Evolutionary conservation across 2,888 invertebrate genomes (phyloP).

Genomic region (Autographa pulchrina): DNA sequence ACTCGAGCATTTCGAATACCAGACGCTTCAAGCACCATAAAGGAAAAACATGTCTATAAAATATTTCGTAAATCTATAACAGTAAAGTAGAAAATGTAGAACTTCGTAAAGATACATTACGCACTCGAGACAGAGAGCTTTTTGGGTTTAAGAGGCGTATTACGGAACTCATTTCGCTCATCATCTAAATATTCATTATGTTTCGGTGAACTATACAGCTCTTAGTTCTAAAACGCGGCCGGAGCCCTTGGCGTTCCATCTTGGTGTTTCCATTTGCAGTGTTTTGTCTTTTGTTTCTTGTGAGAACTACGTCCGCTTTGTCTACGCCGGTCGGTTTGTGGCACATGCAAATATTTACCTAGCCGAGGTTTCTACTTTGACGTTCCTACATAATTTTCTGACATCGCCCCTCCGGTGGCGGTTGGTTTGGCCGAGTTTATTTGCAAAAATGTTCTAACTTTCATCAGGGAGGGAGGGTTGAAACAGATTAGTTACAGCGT

Average conservation of each 20-base stretch:
- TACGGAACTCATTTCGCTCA: conserved; percentile 51
- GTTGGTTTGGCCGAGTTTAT: conserved; percentile 33
- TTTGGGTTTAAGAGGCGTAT: conserved; percentile 51
- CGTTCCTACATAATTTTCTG: conserved; percentile 75
- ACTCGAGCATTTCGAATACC: conserved; percentile 36
- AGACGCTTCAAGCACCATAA: conserved; percentile 47
- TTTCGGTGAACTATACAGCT: conserved; percentile 44
- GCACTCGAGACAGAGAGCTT: conserved; percentile 56
- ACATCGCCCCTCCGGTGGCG: conserved; percentile 60
- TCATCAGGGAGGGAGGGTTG: conserved; percentile 12
- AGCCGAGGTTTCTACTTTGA: conserved; percentile 75
- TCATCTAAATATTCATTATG: conserved; percentile 63
- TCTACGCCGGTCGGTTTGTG: conserved; percentile 75
- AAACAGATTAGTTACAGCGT: conserved; percentile 25
- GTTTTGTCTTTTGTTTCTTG: conserved; percentile 82
- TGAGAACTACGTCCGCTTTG: conserved; percentile 76
- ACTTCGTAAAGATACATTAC: conserved; percentile 52
- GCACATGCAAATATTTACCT: conserved; percentile 81
- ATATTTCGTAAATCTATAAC: conserved; percentile 27
- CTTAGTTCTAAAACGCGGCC: conserved; percentile 52
- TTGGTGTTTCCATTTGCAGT: conserved; percentile 74
- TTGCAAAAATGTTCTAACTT: conserved; percentile 34
- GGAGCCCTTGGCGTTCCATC: conserved; percentile 62
- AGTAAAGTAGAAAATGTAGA: conserved; percentile 18
- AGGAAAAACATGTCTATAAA: conserved; percentile 39